phyloP scores from a whole-genome alignment of 2,797 vertebrate species.

The Amazonetta brasiliensis region DNA sequence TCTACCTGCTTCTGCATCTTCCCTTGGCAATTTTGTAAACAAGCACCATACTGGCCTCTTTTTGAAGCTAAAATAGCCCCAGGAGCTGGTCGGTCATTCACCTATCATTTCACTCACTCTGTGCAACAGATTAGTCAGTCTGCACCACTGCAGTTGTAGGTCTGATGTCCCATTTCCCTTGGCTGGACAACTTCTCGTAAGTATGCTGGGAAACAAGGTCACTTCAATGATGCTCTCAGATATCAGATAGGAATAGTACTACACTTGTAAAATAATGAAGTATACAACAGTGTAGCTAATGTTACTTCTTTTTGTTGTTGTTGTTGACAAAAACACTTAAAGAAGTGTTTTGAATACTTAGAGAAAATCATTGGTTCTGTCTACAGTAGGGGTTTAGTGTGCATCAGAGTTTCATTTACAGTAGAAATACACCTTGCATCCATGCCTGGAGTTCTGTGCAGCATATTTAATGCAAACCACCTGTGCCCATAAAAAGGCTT shows the following conservation, averaged over 20 bases:
- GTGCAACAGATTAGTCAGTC: not conserved
- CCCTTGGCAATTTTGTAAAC: not conserved
- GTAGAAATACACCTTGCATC: not conserved
- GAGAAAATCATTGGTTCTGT: not conserved
- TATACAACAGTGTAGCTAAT: not conserved
- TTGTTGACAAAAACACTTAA: not conserved
- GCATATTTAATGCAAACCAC: not conserved
- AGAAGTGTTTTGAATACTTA: not conserved
- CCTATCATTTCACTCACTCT: not conserved
- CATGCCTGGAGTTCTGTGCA: not conserved
- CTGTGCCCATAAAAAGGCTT: not conserved
- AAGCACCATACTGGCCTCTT: not conserved
- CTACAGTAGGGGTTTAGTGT: not conserved
- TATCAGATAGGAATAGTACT: not conserved
- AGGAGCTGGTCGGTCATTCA: not conserved
- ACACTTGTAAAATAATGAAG: not conserved
- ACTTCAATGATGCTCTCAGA: not conserved
- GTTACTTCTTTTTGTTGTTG: not conserved
- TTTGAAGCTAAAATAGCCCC: not conserved
- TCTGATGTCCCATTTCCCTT: not conserved
- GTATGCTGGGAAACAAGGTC: not conserved
- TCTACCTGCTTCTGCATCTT: not conserved
- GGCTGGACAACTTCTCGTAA: not conserved
- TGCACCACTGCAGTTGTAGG: not conserved
- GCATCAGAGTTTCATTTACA: not conserved